Evolutionary conservation across 2,888 invertebrate genomes (phyloP).

Genomic region (Epinotia ramella): DNA sequence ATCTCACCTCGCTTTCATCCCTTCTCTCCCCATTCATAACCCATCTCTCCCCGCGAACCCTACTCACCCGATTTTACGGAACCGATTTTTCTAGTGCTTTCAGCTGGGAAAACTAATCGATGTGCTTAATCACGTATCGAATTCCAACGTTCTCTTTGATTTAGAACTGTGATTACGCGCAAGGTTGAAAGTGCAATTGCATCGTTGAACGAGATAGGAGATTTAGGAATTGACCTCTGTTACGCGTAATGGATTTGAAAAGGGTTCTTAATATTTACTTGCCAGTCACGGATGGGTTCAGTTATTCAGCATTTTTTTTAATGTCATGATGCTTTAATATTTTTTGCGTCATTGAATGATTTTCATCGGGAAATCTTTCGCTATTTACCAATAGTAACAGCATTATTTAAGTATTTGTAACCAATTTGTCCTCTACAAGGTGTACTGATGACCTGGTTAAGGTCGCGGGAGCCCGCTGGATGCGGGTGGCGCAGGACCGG

Average conservation of each 20-base stretch:
- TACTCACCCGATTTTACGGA: too few relatives aligned
- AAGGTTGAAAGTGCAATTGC: background rate
- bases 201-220: background rate
- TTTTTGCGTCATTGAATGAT: background rate
- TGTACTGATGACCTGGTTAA: too few relatives aligned
- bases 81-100: background rate
- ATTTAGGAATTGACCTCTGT: background rate
- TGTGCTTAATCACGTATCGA: background rate
- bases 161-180: background rate
- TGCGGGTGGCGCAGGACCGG: too few relatives aligned
- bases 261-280: constrained; percentile 8
- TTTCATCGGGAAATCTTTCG: background rate
- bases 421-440: too few relatives aligned
- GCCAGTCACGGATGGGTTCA: constrained; percentile 28
- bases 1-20: too few relatives aligned
- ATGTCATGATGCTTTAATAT: background rate
- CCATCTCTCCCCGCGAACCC: too few relatives aligned
- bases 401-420: too few relatives aligned
- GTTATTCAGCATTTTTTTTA: constrained; percentile 31
- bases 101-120: constrained; percentile 7
- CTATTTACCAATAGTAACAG: background rate
- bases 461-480: too few relatives aligned
- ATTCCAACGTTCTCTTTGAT: background rate
- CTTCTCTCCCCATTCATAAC: too few relatives aligned
- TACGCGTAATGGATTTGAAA: constrained; percentile 14